Conservation (phyloP, 2,113 vertebrate species). For the Columba livia region DNA sequence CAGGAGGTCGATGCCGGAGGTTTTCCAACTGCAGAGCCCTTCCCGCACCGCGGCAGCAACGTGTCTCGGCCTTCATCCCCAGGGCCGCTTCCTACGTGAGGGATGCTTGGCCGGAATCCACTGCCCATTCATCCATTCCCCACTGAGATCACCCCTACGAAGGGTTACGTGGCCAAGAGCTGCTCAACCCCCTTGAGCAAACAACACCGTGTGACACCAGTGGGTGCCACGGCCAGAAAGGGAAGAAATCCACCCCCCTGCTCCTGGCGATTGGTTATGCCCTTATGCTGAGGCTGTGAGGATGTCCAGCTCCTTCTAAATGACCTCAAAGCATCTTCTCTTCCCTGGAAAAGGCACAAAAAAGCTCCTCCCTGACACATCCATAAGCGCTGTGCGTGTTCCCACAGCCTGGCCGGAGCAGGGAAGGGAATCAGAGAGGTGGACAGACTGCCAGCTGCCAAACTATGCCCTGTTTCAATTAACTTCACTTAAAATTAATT, state of each 20-base stretch:
- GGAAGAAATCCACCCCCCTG: neutral
- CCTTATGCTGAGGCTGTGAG: neutral
- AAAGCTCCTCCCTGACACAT: neutral
- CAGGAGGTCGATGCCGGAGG: neutral
- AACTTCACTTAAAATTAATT: slow-evolving; percentile 51
- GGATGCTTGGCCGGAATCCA: neutral
- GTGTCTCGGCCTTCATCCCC: neutral
- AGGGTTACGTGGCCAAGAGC: neutral
- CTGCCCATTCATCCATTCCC: neutral
- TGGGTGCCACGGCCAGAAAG: neutral
- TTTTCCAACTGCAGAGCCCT: neutral
- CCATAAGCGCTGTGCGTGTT: fast-evolving
- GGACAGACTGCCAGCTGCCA: neutral
- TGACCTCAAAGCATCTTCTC: fast-evolving
- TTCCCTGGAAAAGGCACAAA: neutral
- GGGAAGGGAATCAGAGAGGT: neutral
- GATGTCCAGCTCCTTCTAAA: neutral
- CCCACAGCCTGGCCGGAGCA: neutral
- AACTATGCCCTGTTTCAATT: slow-evolving; percentile 4
- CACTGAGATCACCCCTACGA: neutral
- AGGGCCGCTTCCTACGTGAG: neutral
- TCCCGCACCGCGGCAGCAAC: fast-evolving
- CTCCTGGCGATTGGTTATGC: fast-evolving
- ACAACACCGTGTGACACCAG: neutral
- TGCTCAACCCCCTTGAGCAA: neutral